Percentiles rank a stretch among this genome's conserved stretches.
Conservation (phyloP, 2,797 vertebrate species). For the Lagocephalus sceleratus region DNA sequence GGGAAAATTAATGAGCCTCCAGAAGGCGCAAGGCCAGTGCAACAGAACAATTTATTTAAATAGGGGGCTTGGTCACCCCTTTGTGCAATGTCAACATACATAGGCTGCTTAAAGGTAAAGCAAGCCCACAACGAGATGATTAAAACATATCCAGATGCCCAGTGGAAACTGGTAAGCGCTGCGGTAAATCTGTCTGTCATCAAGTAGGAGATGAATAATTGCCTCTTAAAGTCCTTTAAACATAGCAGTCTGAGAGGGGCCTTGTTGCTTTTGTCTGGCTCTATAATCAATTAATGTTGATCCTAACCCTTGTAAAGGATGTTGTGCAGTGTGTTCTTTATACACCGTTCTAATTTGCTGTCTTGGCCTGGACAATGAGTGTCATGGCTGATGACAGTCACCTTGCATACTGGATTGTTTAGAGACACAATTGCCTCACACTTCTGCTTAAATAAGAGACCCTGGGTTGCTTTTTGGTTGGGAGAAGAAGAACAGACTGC, state of each 20-base stretch:
- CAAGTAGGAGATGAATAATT: conserved; percentile 3
- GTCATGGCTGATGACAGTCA: conserved; percentile 13
- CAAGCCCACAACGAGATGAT: conserved; percentile 11
- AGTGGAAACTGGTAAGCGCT: conserved; percentile 12
- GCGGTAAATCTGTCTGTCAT: conserved; percentile 24
- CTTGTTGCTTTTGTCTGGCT: conserved; percentile 12
- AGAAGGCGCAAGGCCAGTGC: conserved; percentile 42
- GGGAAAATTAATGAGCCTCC: conserved; percentile 64
- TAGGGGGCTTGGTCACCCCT: conserved; percentile 5
- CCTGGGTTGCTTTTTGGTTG: too few relatives aligned
- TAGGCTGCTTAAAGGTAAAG: conserved; percentile 17
- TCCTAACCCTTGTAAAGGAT: conserved; percentile 39
- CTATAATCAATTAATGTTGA: conserved; percentile 18
- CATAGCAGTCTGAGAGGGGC: neutral
- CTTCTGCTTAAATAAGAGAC: conserved; percentile 5
- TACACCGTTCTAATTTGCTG: conserved; percentile 23
- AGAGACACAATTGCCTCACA: conserved; percentile 32
- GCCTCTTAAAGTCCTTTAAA: conserved; percentile 10
- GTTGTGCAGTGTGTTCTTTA: conserved; percentile 29
- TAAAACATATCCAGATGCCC: conserved; percentile 13
- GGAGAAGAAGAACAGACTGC: too few relatives aligned
- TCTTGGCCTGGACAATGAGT: conserved; percentile 38
- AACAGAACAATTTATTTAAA: conserved; percentile 32
- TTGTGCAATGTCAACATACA: conserved; percentile 23
- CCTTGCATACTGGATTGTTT: conserved; percentile 46